A percentile compares a stretch with the other conserved stretches of the same genome.
Conservation (phyloP, 2,888 invertebrate species). For the Pogonocherus hispidulus region DNA sequence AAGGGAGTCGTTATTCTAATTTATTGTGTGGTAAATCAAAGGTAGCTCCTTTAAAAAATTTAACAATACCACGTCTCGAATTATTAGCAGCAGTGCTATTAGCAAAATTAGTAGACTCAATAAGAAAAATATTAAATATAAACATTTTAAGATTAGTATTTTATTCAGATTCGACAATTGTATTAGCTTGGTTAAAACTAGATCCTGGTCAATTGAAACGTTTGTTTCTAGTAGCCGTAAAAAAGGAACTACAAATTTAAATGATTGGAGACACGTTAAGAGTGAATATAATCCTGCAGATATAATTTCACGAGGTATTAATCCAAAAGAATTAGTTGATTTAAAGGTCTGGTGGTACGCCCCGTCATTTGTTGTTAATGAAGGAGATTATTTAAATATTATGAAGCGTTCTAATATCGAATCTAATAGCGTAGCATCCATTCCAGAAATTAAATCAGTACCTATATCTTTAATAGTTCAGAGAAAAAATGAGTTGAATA, state of each 20-base stretch:
- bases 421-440: neutral
- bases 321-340: neutral
- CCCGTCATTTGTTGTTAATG: neutral
- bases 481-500: neutral
- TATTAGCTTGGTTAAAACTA: neutral
- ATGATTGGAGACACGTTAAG: neutral
- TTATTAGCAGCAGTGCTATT: constrained; percentile 12
- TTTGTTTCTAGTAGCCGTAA: too few species aligned
- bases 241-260: too few species aligned
- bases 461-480: neutral
- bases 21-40: constrained; percentile 22
- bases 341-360: neutral
- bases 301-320: neutral
- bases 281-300: neutral
- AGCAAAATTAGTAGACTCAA: neutral
- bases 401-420: neutral
- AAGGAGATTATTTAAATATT: neutral
- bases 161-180: neutral
- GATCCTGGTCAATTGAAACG: neutral
- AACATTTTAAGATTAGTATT: neutral
- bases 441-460: neutral
- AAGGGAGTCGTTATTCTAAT: neutral
- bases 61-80: constrained; percentile 21
- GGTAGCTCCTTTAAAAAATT: constrained; percentile 22
- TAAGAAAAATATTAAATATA: neutral